Percentiles rank a stretch among this genome's conserved stretches.
These are phyloP conservation scores for Yoshiicerus persimilis DNA, from an alignment of 1,140 invertebrate species.

Conservation along the genomic window DNA sequence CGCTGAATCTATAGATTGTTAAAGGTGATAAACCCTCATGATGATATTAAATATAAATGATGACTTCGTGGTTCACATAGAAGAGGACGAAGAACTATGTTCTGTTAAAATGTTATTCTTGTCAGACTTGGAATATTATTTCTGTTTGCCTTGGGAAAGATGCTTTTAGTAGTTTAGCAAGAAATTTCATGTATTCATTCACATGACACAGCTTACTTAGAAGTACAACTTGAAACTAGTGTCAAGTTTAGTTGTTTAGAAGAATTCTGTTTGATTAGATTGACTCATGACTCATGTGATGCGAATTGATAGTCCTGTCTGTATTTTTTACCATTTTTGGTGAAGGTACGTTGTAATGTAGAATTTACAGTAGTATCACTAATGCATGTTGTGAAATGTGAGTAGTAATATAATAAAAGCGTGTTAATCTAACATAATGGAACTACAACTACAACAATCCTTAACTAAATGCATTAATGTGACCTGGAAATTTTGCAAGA, in stretches of 20 bases:
- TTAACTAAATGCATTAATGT: neutral
- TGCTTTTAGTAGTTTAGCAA: neutral
- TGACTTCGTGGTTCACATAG: constrained; percentile 15
- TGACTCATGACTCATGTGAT: neutral
- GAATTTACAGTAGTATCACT: too few relatives aligned
- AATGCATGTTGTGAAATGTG: neutral
- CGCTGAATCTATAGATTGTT: neutral
- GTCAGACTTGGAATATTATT: neutral
- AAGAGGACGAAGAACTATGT: neutral
- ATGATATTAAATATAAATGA: constrained; percentile 13
- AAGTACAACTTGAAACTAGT: neutral
- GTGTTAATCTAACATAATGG: neutral
- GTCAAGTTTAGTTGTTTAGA: neutral
- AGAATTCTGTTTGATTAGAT: neutral
- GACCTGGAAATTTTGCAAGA: neutral
- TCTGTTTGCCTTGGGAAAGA: neutral
- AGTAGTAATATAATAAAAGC: neutral
- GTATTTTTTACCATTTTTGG: neutral
- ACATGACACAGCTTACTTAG: neutral
- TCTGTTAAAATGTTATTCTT: neutral
- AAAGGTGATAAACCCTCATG: neutral
- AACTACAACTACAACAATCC: neutral
- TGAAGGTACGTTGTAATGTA: too few relatives aligned
- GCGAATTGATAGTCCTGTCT: neutral
- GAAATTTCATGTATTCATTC: neutral